A percentile compares a stretch with the other conserved stretches of the same genome.
Conservation (phyloP, 2,888 invertebrate species). For the Diploptera punctata region DNA sequence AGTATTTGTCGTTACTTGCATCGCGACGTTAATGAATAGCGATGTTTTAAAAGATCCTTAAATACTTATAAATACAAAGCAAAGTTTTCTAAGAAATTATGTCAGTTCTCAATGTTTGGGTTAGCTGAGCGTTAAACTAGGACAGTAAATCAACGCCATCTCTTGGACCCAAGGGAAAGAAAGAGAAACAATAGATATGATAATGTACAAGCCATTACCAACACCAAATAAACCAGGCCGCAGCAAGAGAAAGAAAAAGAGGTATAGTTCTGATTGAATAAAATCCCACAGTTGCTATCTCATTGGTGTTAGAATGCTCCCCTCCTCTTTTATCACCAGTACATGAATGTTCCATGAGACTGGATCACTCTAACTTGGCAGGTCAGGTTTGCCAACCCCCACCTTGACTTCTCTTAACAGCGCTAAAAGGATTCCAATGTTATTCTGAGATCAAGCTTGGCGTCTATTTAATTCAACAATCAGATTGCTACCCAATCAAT, state of each 20-base stretch:
- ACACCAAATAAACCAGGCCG: conserved; percentile 1
- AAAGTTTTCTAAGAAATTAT: too few species aligned
- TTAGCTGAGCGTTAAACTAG: too few species aligned
- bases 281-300: conserved; percentile 18
- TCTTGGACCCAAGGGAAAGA: background rate
- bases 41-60: too few species aligned
- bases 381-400: background rate
- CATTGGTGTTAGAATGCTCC: conserved; percentile 8
- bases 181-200: conserved; percentile 8
- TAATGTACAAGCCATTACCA: conserved; percentile 2
- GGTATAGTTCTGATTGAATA: conserved; percentile 29
- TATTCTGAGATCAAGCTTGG: conserved; percentile 41
- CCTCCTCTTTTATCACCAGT: conserved; percentile 34
- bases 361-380: background rate
- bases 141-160: background rate
- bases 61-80: too few species aligned
- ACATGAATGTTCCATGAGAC: conserved; percentile 44
- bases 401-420: conserved; percentile 15
- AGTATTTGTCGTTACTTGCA: too few species aligned
- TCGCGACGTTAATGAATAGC: too few species aligned
- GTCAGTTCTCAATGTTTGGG: too few species aligned
- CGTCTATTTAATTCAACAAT: conserved; percentile 37
- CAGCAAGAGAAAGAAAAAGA: background rate
- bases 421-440: conserved; percentile 46
- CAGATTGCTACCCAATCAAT: conserved; percentile 43